These are phyloP conservation scores for Nematostella vectensis DNA, from an alignment of 92 coral and sea anemone genomes.

Conservation along the genomic window DNA sequence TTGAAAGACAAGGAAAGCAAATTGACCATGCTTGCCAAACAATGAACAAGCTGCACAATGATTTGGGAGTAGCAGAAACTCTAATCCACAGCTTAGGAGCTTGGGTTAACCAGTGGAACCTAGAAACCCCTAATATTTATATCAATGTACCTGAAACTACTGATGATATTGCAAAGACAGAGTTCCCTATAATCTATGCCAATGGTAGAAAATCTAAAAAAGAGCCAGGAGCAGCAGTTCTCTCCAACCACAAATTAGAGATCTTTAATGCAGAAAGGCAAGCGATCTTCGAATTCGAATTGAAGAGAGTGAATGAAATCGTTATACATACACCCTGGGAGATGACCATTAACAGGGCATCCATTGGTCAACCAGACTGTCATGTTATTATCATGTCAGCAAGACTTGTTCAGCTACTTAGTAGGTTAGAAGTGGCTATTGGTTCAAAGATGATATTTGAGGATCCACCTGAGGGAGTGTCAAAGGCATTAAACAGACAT, in stretches of 20 bases:
- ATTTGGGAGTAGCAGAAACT: conserved; percentile 82
- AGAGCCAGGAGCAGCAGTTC: conserved; percentile 57
- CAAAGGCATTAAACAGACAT: conserved; percentile 4
- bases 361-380: conserved; percentile 65
- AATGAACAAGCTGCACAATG: conserved; percentile 88
- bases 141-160: conserved; percentile 46
- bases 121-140: conserved; percentile 32
- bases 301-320: conserved; percentile 64
- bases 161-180: conserved; percentile 40
- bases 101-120: conserved; percentile 76
- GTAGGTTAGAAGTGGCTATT: conserved; percentile 46
- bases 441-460: conserved; percentile 64
- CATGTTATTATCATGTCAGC: conserved; percentile 72
- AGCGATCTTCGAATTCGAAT: conserved; percentile 35
- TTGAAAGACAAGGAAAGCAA: conserved; percentile 86
- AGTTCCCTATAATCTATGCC: conserved; percentile 70
- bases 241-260: conserved; percentile 46
- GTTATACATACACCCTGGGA: conserved; percentile 89
- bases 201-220: conserved; percentile 43
- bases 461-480: conserved; percentile 47
- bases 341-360: conserved; percentile 44
- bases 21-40: conserved; percentile 68
- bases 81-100: conserved; percentile 69
- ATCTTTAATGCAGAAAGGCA: conserved; percentile 40
- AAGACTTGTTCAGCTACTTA: conserved; percentile 64